phyloP scores from a whole-genome alignment of 2,888 invertebrate species.

The Platycnemis pennipes region DNA sequence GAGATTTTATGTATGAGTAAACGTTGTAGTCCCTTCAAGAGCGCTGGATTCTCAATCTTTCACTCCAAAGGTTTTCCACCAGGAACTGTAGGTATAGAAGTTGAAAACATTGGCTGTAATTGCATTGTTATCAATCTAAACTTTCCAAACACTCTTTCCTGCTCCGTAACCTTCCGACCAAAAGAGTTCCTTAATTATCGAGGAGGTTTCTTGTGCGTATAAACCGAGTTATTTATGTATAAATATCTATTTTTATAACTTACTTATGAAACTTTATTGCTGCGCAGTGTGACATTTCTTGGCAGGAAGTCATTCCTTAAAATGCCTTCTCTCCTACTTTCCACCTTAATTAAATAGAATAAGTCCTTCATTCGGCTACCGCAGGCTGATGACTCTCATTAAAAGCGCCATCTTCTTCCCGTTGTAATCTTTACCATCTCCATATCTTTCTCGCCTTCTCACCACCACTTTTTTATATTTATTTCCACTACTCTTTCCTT shows the following conservation, averaged over 20 bases:
- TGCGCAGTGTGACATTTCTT: not conserved
- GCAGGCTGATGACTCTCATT: not conserved
- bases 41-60: not conserved
- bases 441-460: not conserved
- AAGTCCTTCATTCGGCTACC: not conserved
- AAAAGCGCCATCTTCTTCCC: not conserved
- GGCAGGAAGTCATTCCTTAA: not conserved
- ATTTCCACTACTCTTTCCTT: not conserved
- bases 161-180: not conserved
- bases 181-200: not conserved
- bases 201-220: not conserved
- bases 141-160: not conserved
- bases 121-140: not conserved
- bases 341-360: not conserved
- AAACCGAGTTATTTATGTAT: not conserved
- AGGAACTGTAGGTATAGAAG: not conserved
- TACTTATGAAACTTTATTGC: not conserved
- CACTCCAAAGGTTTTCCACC: not conserved
- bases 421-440: not conserved
- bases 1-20: no score
- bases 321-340: not conserved
- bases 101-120: not conserved
- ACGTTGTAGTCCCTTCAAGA: no score
- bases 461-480: not conserved
- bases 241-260: not conserved